Evolutionary conservation across 2,113 vertebrate species (phyloP), one percentile per base, ranked within the genome.

Genomic region (Phyllopteryx taeniolatus): DNA sequence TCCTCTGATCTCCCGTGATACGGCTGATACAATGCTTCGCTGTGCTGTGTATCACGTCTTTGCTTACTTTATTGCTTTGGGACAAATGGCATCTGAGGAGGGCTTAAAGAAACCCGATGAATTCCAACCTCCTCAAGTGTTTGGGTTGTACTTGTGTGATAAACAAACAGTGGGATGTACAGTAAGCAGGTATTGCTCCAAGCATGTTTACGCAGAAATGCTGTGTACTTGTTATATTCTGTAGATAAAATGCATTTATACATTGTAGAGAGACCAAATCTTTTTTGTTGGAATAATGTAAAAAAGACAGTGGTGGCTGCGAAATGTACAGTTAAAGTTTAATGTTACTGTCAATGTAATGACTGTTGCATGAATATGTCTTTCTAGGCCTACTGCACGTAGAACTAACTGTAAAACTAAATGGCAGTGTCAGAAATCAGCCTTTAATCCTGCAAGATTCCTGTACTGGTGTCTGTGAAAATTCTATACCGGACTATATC

Each of bases 381-480:
- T 53, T 6, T 19, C 15, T 19, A 1, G 51, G 15, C 17, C 49
- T 51, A 8, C 49, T 15, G 49, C n/a, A 57, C 12, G 11, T 27
- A 59, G 35, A 39, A 59, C 1, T 59, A 59, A 59, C 27, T 59
- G 56, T 31, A 61, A 61, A 61, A 61, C 14, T 35, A 61, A 61
- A 61, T 15, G 59, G 33, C 59, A 61, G 15, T 17, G 8, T 19
- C 31, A 35, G 72, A 86, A 79, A 86, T 75, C 65, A 83, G 77
- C 78, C 71, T 81, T 74, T 84, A 89, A 87, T 89, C 87, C 76
- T 78, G 71, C 51, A 60, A 67, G 69, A 75, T 71, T 69, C 76
- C 73, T 70, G 47, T 2, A 72, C 72, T 79, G 27, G 59, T 61
- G 59, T 33, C 13, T 14, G 33, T 61, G 14, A 4, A 49, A 49